Conservation (phyloP, 2,113 vertebrate genomes). For the Lepus europaeus region DNA sequence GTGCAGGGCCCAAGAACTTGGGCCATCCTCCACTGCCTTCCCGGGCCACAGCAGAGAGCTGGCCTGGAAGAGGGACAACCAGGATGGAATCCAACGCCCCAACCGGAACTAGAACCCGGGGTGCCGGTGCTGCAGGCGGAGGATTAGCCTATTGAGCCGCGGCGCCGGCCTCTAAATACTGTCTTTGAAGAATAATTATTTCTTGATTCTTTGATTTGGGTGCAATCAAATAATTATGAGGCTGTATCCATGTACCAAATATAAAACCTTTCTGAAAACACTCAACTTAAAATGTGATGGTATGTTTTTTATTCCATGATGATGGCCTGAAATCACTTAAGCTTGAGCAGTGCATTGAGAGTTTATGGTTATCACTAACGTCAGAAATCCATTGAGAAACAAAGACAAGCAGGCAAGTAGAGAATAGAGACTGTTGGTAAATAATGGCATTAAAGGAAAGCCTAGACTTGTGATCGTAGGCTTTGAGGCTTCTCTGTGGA, state of each 20-base stretch:
- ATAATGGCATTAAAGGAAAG: background rate
- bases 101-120: too few species aligned
- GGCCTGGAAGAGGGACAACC: too few species aligned
- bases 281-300: constrained; percentile 26
- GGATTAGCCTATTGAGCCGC: too few species aligned
- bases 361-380: background rate
- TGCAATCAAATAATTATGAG: background rate
- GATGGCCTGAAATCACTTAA: background rate
- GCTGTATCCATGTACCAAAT: background rate
- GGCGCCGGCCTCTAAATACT: background rate
- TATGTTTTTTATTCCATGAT: constrained; percentile 35
- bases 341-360: background rate
- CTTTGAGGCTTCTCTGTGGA: background rate
- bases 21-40: too few species aligned
- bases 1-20: too few species aligned
- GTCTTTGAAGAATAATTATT: background rate
- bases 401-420: background rate
- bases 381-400: constrained; percentile 1
- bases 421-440: background rate
- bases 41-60: too few species aligned
- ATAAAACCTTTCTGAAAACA: constrained; percentile 22
- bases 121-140: too few species aligned
- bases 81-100: too few species aligned
- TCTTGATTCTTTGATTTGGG: background rate
- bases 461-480: background rate